phyloP scores from a whole-genome alignment of 2,888 invertebrate genomes.

The Trimorus sp. region DNA sequence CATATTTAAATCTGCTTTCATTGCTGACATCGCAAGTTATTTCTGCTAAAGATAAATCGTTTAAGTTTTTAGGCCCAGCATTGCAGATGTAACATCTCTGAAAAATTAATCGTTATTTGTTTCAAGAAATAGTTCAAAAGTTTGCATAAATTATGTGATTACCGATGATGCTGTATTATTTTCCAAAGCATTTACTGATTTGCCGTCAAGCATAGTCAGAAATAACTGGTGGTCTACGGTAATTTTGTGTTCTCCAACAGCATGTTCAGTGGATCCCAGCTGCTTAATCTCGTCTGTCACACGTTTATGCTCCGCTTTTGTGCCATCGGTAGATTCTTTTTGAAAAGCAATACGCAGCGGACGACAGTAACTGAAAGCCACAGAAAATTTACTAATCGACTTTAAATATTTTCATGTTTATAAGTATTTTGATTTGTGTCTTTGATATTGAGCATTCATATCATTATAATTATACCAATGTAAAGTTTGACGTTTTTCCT shows the following conservation, averaged over 20 bases:
- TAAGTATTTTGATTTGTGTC: too few relatives aligned
- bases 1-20: constrained; percentile 21
- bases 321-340: background rate
- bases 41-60: constrained; percentile 6
- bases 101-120: background rate
- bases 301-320: background rate
- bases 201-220: constrained; percentile 13
- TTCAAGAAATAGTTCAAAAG: background rate
- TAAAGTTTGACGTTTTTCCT: too few relatives aligned
- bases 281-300: background rate
- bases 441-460: too few relatives aligned
- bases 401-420: too few relatives aligned
- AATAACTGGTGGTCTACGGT: background rate
- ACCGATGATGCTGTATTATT: constrained; percentile 10
- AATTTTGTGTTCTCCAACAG: background rate
- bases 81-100: constrained; percentile 36
- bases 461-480: too few relatives aligned
- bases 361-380: constrained; percentile 6
- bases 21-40: background rate
- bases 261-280: background rate
- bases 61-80: constrained; percentile 20
- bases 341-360: background rate
- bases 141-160: background rate
- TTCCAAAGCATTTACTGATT: constrained; percentile 6
- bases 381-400: background rate